Evolutionary conservation across 2,888 invertebrate genomes (phyloP).

Genomic region (Pollenia angustigena): DNA sequence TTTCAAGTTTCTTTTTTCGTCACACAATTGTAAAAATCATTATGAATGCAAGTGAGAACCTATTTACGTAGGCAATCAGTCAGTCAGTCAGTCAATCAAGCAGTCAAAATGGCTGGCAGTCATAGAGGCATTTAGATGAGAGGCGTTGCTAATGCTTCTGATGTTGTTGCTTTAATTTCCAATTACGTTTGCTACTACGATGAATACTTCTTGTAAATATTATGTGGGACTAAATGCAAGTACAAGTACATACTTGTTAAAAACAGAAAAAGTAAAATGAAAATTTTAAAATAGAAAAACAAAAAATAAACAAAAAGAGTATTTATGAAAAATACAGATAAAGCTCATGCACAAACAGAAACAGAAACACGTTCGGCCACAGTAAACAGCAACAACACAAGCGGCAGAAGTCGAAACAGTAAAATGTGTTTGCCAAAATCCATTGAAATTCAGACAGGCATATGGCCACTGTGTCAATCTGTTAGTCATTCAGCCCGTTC

Average conservation of each 20-base stretch:
- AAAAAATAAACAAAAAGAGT: constrained; percentile 9
- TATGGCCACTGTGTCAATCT: not conserved
- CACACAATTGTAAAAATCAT: constrained; percentile 49
- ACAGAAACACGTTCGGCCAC: not conserved
- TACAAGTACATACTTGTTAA: not conserved
- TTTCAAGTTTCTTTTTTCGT: constrained; percentile 1
- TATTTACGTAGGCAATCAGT: constrained; percentile 44
- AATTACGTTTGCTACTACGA: constrained; percentile 19
- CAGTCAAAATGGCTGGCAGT: not conserved
- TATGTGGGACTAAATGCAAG: not conserved
- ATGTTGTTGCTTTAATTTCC: not conserved
- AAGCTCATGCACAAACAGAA: constrained; percentile 3
- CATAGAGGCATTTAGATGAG: not conserved
- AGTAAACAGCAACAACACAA: constrained; percentile 5
- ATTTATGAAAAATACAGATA: not conserved
- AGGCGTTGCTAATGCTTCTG: not conserved
- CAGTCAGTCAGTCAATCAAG: not conserved
- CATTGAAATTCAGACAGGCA: constrained; percentile 40
- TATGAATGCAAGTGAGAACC: constrained; percentile 51
- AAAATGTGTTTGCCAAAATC: constrained; percentile 4
- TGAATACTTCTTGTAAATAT: not conserved
- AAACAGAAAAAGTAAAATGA: not conserved
- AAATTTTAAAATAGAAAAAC: constrained; percentile 13
- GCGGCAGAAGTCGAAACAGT: not conserved
- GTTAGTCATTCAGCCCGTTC: not conserved